Percentiles rank a stretch among this genome's conserved stretches.
phyloP scores from a whole-genome alignment of 2,888 invertebrate genomes.

The Onchidella celtica region DNA sequence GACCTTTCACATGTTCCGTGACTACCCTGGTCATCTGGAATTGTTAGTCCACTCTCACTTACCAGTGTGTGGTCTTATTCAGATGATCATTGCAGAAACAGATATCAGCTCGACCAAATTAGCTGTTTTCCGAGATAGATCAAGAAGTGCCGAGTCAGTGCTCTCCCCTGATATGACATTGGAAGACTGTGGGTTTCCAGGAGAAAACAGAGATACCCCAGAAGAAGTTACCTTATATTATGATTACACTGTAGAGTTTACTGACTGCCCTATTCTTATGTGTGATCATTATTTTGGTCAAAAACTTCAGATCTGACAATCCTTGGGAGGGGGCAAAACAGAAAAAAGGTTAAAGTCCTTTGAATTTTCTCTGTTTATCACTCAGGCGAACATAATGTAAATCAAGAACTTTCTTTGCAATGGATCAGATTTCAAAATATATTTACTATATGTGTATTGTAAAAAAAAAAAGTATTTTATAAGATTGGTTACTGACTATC shows the following conservation, averaged over 20 bases:
- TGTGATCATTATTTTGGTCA: constrained; percentile 78
- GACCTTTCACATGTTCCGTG: constrained; percentile 73
- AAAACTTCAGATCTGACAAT: constrained; percentile 47
- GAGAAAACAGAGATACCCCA: constrained; percentile 69
- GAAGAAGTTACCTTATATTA: constrained; percentile 73
- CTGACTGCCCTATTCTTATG: constrained; percentile 74
- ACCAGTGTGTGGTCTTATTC: constrained; percentile 69
- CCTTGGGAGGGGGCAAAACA: too few relatives aligned
- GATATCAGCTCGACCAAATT: constrained; percentile 71
- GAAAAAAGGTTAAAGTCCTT: too few relatives aligned
- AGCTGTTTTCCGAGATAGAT: constrained; percentile 73
- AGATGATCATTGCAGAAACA: constrained; percentile 70
- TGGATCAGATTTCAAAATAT: too few relatives aligned
- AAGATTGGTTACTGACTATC: too few relatives aligned
- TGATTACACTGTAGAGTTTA: constrained; percentile 77
- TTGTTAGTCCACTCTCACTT: constrained; percentile 73
- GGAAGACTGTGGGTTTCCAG: constrained; percentile 72
- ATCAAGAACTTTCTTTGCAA: too few relatives aligned
- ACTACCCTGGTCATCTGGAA: constrained; percentile 73
- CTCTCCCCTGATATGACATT: constrained; percentile 67
- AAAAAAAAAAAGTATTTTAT: too few relatives aligned
- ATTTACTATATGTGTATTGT: too few relatives aligned
- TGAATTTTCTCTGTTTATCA: too few relatives aligned
- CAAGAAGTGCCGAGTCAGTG: constrained; percentile 66
- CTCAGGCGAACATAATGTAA: too few relatives aligned